Evolutionary conservation across 2,113 vertebrate genomes (phyloP), one percentile per base, ranked within the genome.

Genomic region (zebrafish (Danio rerio)): DNA sequence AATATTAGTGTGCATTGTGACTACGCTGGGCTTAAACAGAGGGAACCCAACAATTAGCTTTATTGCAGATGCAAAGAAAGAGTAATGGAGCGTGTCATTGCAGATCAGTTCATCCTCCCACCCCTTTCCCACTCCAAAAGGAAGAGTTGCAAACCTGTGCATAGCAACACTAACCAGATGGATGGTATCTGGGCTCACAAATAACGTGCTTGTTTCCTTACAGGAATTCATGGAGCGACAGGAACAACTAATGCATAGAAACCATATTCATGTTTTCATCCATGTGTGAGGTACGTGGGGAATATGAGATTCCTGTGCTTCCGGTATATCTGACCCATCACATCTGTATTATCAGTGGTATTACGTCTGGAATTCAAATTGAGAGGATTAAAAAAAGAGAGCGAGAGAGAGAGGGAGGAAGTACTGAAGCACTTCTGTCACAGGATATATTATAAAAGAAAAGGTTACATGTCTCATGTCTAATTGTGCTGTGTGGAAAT

Each of bases 1-100:
- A 68, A 80, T 55, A 65, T 63, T 18, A 71, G 63, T 50, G 49
- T 55, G n/a, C n/a, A 13, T 12, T 68, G 53, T 40, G 84, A 88
- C 84, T 72, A 65, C 13, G 20, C 45, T 83, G 87, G 84, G 84
- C 86, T 20, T 69, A 49, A 89, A 88, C 61, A 74, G 69, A 76
- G 49, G 76, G 40, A 76, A 85, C 89, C 80, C 84, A 83, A 83
- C 89, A 92, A 91, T 93, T 91, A 91, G 86, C 88, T 86, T 88
- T 92, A 94, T 78, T 90, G 89, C 93, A 88, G 93, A 93, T 92
- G 87, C 84, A 87, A 89, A 89, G 89, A 87, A 70, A 59, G 88
- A 73, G 86, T 91, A 93, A 92, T 91, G 89, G 90, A 89, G 88
- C 89, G 82, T 88, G 88, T 90, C 92, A 90, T 88, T 88, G 81